Evolutionary conservation across 2,888 invertebrate genomes (phyloP), one percentile per base, ranked within the genome.

Genomic region (Aporophyla lueneburgensis): DNA sequence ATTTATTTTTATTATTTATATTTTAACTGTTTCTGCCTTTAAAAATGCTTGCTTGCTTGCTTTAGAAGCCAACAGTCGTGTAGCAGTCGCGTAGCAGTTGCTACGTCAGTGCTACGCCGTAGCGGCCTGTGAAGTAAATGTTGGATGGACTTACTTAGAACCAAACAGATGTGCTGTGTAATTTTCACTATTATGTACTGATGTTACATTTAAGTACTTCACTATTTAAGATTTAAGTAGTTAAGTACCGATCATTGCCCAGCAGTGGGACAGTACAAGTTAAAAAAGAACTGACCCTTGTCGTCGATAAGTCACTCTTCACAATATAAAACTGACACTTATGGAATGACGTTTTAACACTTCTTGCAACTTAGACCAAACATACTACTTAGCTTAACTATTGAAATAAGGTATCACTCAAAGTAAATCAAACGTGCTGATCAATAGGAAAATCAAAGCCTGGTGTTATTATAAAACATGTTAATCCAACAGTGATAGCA

Each of bases 51-150:
- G 19, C 10, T 33, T 53, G n/a, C n/a, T n/a, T 10, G 5, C n/a
- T 66, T 21, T 46, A 46, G 21, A n/a, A n/a, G n/a, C n/a, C n/a
- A n/a, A n/a, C n/a, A n/a, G n/a, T n/a, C 19, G 0, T 19, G 19
- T 43, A 46, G 19, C n/a, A n/a, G n/a, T 65, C 46, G 0, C 49
- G 51, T 51, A 33, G 40, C 43, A 56, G 16, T 19, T 14, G 33
- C 51, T 75, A 66, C 16, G 40, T 24, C 10, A 46, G 4, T 46
- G 53, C 74, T 74, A 73, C 58, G 56, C 33, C 71, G 71, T 73
- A 73, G 71, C 16, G 3, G 49, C 19, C 27, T n/a, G 58, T 19
- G 9, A n/a, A 63, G 12, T 40, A 21, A 24, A 65, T 27, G 19
- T 49, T 27, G 5, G 5, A 27, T 14, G 12, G 5, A 27, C 5